Evolutionary conservation across 2,888 invertebrate genomes (phyloP), one percentile per base, ranked within the genome.

Genomic region (Penaeus monodon): DNA sequence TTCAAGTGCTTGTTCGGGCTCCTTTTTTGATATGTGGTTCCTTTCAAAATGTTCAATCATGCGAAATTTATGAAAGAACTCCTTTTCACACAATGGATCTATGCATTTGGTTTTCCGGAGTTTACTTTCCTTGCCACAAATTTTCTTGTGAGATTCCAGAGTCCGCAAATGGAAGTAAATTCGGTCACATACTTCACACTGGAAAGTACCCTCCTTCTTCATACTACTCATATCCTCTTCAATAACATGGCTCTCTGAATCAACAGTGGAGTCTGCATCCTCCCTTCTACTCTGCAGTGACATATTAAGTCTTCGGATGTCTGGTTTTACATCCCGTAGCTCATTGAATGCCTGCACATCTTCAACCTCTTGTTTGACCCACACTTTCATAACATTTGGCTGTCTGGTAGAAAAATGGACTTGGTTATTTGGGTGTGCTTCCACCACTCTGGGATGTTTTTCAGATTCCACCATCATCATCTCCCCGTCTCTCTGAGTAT

Each of bases 41-140:
- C 49, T 81, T 20, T 68, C 68, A 49, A 49, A 81, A 44, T 81
- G 81, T 27, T 81, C 81, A n/a, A 81, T 68, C 81, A 81, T 81
- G n/a, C 68, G 81, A 27, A 68, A 81, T 27, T 81, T 81, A 27
- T 81, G 68, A 38, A 68, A 68, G 81, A 81, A 81, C 38, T 44
- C 49, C 49, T 44, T 49, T 8, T 66, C 12, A 44, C 81, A 81
- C 24, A 70, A n/a, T 27, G 81, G 81, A 14, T 68, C 49, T 14
- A 81, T 81, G 70, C 81, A 81, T n/a, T 49, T 38, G 27, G 68
- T 77, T n/a, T 77, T 81, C 27, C 68, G 66, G 24, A 49, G 44
- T 27, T 68, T 81, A 27, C 70, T 38, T 10, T 27, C n/a, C 38
- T 81, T 81, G 10, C 70, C 66, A n/a, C 81, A 81, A 20, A 65